Conservation (phyloP, 2,797 vertebrate genomes). For the Ptychobarbus kaznakovi region DNA sequence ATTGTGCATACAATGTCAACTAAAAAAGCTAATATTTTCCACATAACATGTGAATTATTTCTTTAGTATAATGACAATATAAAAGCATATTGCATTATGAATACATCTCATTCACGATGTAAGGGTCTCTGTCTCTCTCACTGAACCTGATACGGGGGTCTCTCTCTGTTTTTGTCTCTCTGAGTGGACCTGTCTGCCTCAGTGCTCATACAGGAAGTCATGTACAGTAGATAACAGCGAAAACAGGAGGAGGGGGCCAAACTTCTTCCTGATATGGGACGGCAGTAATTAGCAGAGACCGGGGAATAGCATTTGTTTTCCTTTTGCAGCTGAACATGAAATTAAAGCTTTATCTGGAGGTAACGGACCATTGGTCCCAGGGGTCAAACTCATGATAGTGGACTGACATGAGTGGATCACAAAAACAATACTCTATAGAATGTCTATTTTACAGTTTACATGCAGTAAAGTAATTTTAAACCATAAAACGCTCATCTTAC, state of each 20-base stretch:
- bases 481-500: slow-evolving; percentile 1
- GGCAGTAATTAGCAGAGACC: slow-evolving; percentile 80
- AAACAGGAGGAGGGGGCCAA: slow-evolving; percentile 57
- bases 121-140: neutral
- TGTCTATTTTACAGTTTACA: neutral
- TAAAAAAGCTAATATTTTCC: neutral
- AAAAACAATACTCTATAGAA: neutral
- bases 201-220: slow-evolving; percentile 72
- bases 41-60: neutral
- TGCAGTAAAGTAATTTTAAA: slow-evolving; percentile 59
- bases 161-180: slow-evolving; percentile 2
- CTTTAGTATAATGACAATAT: neutral
- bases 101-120: neutral
- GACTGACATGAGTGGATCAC: slow-evolving; percentile 38
- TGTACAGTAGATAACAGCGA: slow-evolving; percentile 70
- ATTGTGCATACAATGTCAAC: neutral
- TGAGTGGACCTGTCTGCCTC: slow-evolving; percentile 62
- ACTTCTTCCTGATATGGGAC: slow-evolving; percentile 65
- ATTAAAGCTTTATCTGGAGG: slow-evolving; percentile 87
- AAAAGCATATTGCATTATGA: neutral
- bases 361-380: slow-evolving; percentile 81
- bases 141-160: neutral
- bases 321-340: slow-evolving; percentile 82
- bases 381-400: slow-evolving; percentile 71
- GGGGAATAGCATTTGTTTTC: slow-evolving; percentile 87